These are phyloP conservation scores for Myotis vivesi DNA, from an alignment of 2,797 vertebrate genomes.

Conservation along the genomic window DNA sequence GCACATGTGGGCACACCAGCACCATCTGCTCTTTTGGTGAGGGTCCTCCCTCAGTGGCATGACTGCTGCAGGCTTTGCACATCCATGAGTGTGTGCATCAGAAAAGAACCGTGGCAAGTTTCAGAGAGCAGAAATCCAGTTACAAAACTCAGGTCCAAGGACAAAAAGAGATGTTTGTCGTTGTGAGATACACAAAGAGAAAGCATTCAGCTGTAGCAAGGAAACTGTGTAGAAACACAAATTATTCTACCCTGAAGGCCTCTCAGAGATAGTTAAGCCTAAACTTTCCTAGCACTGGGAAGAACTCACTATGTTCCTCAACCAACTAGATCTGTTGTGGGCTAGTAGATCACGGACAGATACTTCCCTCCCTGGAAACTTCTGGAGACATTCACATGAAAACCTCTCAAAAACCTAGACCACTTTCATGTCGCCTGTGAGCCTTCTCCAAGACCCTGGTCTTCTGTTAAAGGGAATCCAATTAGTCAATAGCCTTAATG, in stretches of 20 bases:
- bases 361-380: background rate
- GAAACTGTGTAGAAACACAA: background rate
- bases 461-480: background rate
- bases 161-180: constrained; percentile 15
- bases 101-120: background rate
- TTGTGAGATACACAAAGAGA: background rate
- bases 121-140: background rate
- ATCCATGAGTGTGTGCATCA: rapidly evolving
- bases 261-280: rapidly evolving
- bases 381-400: background rate
- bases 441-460: background rate
- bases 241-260: background rate
- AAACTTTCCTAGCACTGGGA: background rate
- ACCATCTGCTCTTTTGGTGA: background rate
- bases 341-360: background rate
- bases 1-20: background rate
- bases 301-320: background rate
- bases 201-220: background rate
- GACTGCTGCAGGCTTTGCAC: background rate
- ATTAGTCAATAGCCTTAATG: background rate
- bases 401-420: background rate
- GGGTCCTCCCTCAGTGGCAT: background rate
- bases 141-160: background rate
- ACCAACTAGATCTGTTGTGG: background rate
- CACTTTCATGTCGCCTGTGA: background rate